phyloP scores from a whole-genome alignment of 2,888 invertebrate genomes.

The Ophraella communa region DNA sequence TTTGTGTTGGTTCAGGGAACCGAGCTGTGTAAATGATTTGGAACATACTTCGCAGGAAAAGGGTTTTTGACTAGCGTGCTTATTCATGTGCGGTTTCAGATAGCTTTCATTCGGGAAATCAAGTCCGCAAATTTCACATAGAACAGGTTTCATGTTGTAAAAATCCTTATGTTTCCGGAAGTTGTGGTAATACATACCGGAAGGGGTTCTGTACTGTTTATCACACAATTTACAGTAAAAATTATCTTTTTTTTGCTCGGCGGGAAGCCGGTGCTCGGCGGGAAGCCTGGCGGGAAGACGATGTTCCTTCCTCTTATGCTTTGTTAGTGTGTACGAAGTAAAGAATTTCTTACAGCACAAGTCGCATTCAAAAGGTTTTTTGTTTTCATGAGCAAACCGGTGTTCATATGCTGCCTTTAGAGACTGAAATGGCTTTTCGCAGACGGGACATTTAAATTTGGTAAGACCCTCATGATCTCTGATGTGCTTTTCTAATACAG shows the following conservation, averaged over 20 bases:
- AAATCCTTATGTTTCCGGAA: conserved; percentile 38
- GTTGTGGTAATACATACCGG: conserved; percentile 51
- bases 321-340: not conserved
- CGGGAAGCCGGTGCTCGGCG: conserved; percentile 52
- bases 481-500: not conserved
- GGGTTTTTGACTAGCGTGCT: conserved; percentile 21
- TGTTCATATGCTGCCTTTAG: not conserved
- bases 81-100: conserved; percentile 13
- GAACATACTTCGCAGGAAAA: conserved; percentile 19
- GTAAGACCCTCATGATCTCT: conserved; percentile 4
- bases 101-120: conserved; percentile 18
- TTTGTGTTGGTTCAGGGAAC: conserved; percentile 44
- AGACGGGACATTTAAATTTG: conserved; percentile 44
- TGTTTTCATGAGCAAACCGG: not conserved
- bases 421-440: not conserved
- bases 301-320: conserved; percentile 30
- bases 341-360: not conserved
- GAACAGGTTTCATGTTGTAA: conserved; percentile 48
- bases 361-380: not conserved
- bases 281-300: no score
- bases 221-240: conserved; percentile 52
- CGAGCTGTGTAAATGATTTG: conserved; percentile 32
- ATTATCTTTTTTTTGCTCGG: conserved; percentile 50
- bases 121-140: conserved; percentile 29
- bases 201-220: conserved; percentile 37